Conservation (phyloP, 2,888 invertebrate species). For the Plebejus anna region DNA sequence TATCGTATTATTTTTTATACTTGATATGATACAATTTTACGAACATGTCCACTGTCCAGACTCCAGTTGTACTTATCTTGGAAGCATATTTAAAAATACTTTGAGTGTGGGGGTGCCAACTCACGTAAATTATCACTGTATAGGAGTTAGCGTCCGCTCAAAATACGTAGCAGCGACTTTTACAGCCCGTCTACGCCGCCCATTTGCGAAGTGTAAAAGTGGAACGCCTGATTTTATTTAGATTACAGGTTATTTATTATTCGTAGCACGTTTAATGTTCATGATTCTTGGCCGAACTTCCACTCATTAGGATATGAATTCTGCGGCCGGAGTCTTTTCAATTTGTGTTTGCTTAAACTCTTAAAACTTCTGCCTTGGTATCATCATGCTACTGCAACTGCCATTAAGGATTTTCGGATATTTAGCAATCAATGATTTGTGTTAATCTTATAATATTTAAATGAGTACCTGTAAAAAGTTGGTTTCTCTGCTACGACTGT, state of each 20-base stretch:
- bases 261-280: constrained; percentile 30
- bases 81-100: too few relatives aligned
- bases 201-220: constrained; percentile 29
- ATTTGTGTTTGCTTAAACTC: constrained; percentile 3
- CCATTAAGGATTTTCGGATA: neutral
- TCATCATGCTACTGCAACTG: neutral
- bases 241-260: constrained; percentile 31
- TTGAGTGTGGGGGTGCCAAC: too few relatives aligned
- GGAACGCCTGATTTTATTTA: constrained; percentile 32
- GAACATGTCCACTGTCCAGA: too few relatives aligned
- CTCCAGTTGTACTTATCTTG: too few relatives aligned
- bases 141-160: too few relatives aligned
- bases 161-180: neutral
- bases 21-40: too few relatives aligned
- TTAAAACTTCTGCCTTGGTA: neutral
- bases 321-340: constrained; percentile 7
- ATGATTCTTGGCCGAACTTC: constrained; percentile 30
- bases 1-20: too few relatives aligned
- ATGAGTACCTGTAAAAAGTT: neutral
- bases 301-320: constrained; percentile 18
- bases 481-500: neutral
- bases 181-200: neutral
- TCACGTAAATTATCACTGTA: too few relatives aligned
- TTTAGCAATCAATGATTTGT: neutral
- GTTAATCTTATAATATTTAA: neutral